These are phyloP conservation scores for Apodemia duryi DNA, from an alignment of 2,888 invertebrate genomes.

Conservation along the genomic window DNA sequence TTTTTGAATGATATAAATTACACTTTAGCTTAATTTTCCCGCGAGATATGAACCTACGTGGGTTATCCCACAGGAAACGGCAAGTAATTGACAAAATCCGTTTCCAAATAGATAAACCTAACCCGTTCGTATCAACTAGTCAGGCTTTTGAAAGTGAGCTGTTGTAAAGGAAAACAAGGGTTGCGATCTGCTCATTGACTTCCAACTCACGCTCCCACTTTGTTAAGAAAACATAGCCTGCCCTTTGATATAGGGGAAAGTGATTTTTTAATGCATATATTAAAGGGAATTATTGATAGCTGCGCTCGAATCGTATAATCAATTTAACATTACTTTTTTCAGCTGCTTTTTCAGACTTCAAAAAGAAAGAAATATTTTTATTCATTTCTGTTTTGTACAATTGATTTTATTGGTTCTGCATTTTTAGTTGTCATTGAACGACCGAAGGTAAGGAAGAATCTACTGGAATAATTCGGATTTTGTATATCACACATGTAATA, in stretches of 20 bases:
- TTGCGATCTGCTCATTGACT: constrained; percentile 57
- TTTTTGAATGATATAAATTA: too few relatives aligned
- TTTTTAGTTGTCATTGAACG: too few relatives aligned
- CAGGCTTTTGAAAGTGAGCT: constrained; percentile 61
- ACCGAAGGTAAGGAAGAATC: too few relatives aligned
- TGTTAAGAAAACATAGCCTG: constrained; percentile 69
- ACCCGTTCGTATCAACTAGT: constrained; percentile 36
- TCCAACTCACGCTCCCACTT: constrained; percentile 71
- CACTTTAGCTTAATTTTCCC: too few relatives aligned
- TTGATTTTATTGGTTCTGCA: too few relatives aligned
- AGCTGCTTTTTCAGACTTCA: constrained; percentile 13
- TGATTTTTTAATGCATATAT: constrained; percentile 75
- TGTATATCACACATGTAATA: too few relatives aligned
- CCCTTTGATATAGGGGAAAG: constrained; percentile 64
- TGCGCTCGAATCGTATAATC: constrained; percentile 37
- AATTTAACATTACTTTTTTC: constrained; percentile 49
- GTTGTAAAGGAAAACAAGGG: constrained; percentile 74
- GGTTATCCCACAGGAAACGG: too few relatives aligned
- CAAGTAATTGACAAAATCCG: neutral
- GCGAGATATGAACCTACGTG: too few relatives aligned
- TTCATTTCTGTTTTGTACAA: neutral
- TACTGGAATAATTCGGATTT: too few relatives aligned
- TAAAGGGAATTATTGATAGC: constrained; percentile 68
- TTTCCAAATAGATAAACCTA: constrained; percentile 7
- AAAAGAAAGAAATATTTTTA: neutral